phyloP scores from a whole-genome alignment of 92 coral and sea anemone genomes.

The Siderastrea siderea region DNA sequence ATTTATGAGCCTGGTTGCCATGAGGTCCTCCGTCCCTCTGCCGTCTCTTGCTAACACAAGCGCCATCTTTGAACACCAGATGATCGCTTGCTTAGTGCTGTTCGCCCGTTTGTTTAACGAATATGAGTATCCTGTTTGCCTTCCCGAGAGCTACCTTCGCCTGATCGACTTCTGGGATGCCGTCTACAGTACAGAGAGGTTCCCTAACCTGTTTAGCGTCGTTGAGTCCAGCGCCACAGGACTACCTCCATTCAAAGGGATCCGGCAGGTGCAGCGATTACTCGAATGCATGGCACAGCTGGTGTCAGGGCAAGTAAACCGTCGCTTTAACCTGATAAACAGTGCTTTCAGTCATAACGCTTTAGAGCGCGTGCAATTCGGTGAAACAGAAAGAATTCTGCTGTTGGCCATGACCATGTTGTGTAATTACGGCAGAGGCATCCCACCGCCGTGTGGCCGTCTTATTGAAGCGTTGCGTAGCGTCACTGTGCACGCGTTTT shows the following conservation, averaged over 20 bases:
- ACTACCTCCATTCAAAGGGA: slow-evolving; percentile 47
- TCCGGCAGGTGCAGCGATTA: slow-evolving; percentile 69
- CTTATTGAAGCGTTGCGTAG: slow-evolving; percentile 48
- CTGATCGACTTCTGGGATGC: slow-evolving; percentile 75
- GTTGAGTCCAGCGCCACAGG: slow-evolving; percentile 65
- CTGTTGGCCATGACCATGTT: slow-evolving; percentile 87
- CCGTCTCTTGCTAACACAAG: slow-evolving; percentile 85
- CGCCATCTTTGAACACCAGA: slow-evolving; percentile 83
- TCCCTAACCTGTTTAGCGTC: slow-evolving; percentile 38
- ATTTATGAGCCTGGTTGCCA: slow-evolving; percentile 64
- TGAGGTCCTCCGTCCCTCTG: slow-evolving; percentile 52
- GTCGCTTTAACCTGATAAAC: slow-evolving; percentile 71
- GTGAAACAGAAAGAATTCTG: slow-evolving; percentile 85
- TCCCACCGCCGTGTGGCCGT: slow-evolving; percentile 47
- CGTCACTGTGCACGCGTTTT: slow-evolving; percentile 43
- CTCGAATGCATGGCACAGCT: slow-evolving; percentile 75
- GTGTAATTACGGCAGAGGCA: slow-evolving; percentile 89
- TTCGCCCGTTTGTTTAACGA: slow-evolving; percentile 72
- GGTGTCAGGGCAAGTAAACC: slow-evolving; percentile 71
- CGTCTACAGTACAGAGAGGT: slow-evolving; percentile 50
- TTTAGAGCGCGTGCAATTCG: slow-evolving; percentile 54
- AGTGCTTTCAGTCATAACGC: slow-evolving; percentile 66
- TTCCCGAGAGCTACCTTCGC: slow-evolving; percentile 87
- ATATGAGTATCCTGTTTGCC: slow-evolving; percentile 64
- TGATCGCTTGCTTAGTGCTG: slow-evolving; percentile 78